A percentile compares a stretch with the other conserved stretches of the same genome.
Conservation (phyloP, 2,888 invertebrate species). For the Glaucopsyche alexis region DNA sequence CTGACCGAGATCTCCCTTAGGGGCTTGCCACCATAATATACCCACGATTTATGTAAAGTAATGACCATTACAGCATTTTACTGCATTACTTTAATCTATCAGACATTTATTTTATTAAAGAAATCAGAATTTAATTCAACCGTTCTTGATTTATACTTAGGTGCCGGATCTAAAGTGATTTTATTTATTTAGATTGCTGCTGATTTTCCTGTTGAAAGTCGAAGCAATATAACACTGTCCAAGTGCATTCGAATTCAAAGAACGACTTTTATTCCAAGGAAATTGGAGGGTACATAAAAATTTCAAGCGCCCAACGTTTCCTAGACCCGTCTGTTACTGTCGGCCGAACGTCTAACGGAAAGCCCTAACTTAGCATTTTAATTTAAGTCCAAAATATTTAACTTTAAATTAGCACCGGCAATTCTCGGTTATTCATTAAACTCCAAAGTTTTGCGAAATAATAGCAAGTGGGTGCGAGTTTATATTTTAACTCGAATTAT, state of each 20-base stretch:
- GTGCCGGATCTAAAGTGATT: background rate
- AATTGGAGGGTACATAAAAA: background rate
- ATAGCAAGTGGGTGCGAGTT: background rate
- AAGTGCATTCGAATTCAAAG: constrained; percentile 16
- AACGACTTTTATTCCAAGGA: constrained; percentile 17
- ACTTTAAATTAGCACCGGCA: constrained; percentile 19
- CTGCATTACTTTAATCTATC: background rate
- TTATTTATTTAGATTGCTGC: constrained; percentile 5
- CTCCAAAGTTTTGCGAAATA: background rate
- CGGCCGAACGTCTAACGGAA: background rate
- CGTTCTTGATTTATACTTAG: background rate
- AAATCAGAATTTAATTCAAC: background rate
- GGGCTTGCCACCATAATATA: no score
- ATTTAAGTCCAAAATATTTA: constrained; percentile 20
- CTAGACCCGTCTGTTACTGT: background rate
- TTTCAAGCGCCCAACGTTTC: background rate
- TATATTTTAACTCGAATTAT: constrained; percentile 26
- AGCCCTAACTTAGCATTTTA: constrained; percentile 23
- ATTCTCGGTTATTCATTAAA: constrained; percentile 16
- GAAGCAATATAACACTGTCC: constrained; percentile 14
- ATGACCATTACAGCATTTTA: background rate
- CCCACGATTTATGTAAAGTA: no score
- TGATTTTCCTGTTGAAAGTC: background rate
- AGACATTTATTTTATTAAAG: background rate
- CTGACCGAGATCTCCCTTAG: no score